Conservation (phyloP, 2,888 invertebrate genomes). For the Torymus tubicola region DNA sequence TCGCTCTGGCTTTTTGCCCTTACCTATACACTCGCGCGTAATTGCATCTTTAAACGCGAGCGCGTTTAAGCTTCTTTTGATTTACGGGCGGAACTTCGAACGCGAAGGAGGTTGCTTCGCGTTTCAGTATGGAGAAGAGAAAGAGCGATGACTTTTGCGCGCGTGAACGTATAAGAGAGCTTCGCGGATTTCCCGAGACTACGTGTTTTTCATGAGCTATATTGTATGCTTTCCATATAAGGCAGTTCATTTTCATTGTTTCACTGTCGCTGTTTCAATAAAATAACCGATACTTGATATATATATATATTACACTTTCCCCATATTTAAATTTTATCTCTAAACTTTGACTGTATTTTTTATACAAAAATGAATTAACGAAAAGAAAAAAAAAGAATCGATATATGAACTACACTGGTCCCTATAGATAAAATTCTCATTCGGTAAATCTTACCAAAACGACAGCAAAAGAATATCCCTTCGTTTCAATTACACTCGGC, state of each 20-base stretch:
- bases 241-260: conserved; percentile 51
- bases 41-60: conserved; percentile 58
- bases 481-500: conserved; percentile 8
- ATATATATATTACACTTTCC: no score
- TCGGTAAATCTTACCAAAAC: no score
- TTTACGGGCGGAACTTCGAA: conserved; percentile 52
- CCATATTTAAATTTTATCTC: no score
- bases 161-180: conserved; percentile 10
- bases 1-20: conserved; percentile 3
- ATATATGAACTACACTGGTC: no score
- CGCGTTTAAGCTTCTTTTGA: conserved; percentile 52
- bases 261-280: neutral
- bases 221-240: no score
- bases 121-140: conserved; percentile 18
- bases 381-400: no score
- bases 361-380: no score
- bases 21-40: conserved; percentile 25
- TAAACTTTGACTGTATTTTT: no score
- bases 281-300: no score
- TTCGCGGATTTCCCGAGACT: conserved; percentile 40
- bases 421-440: no score
- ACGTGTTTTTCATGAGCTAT: conserved; percentile 12
- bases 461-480: neutral
- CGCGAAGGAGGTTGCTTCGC: neutral
- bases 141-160: conserved; percentile 48